A percentile compares a stretch with the other conserved stretches of the same genome.
These are phyloP conservation scores for Diorhabda elongata DNA, from an alignment of 1,140 invertebrate species.

Conservation along the genomic window DNA sequence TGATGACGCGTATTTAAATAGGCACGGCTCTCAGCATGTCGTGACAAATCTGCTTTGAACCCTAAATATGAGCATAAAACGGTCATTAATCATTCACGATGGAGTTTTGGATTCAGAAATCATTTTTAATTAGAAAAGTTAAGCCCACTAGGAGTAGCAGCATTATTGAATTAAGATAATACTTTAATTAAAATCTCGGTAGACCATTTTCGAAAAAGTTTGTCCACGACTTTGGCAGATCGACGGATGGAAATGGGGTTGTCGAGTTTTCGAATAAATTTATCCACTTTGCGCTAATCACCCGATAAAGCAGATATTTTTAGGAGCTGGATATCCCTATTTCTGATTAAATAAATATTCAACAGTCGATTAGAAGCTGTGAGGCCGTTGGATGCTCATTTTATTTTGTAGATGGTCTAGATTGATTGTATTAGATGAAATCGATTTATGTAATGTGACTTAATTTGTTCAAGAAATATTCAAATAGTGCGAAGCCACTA, in stretches of 20 bases:
- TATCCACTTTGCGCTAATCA: background rate
- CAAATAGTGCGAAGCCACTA: background rate
- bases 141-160: too few relatives aligned
- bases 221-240: background rate
- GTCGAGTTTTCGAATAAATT: conserved; percentile 2
- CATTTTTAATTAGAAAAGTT: too few relatives aligned
- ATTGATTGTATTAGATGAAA: too few relatives aligned
- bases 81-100: too few relatives aligned
- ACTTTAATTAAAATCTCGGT: background rate
- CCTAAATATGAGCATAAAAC: too few relatives aligned
- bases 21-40: too few relatives aligned
- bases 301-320: background rate
- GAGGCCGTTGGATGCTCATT: background rate
- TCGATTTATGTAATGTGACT: too few relatives aligned
- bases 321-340: background rate
- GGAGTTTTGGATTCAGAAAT: too few relatives aligned
- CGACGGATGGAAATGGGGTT: background rate
- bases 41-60: too few relatives aligned
- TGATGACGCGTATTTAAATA: too few relatives aligned
- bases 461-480: too few relatives aligned
- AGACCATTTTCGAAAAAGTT: background rate
- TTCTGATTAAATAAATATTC: conserved; percentile 1
- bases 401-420: background rate
- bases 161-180: conserved; percentile 1
- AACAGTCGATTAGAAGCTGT: background rate